Base-by-base conservation (phyloP, 2,113 vertebrate genomes). In the Cinclus mexicanus region DNA sequence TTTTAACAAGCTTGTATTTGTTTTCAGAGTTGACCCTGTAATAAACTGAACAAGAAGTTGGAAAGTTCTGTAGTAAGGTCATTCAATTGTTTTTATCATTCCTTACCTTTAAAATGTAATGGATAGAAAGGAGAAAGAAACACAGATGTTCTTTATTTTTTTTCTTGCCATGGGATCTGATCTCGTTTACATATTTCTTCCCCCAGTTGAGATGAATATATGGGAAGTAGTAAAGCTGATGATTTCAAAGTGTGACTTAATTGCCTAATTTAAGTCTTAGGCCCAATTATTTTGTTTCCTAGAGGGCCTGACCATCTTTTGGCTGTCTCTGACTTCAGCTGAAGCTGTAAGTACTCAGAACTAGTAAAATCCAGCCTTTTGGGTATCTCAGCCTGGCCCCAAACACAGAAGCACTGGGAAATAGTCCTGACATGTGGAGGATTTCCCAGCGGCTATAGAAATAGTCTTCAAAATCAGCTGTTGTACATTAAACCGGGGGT, bases 381-480 rank as follows among this genome's bases (percentile, higher is more conserved):
- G 61, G 13, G 11, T 82, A 37, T 67, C 78, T 84, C 92, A 71
- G 47, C 28, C 55, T 82, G 61, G 57, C 28, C 37, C 26, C 50
- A 85, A 64, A 68, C 68, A 69, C 0, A 0, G 72, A 69, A 83
- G 69, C 53, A 60, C 15, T 72, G n/a, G 29, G 37, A 71, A 75
- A 28, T 28, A 75, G 47, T 67, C 52, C 26, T 82, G 69, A 87
- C 60, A 61, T 41, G 9, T 70, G 72, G 42, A 93, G 55, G 44
- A 78, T 94, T 94, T 96, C 52, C 47, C 52, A 52, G 52, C 4
- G 61, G 33, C 80, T 89, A 31, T 49, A 75, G 61, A 94, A 95
- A 60, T 78, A 82, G 85, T 87, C n/a, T 91, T 91, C 37, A 82
- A 61, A 72, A 97, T 91, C 83, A 91, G 77, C 78, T 92, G 77